Evolutionary conservation across 2,797 vertebrate species (phyloP), one percentile per base, ranked within the genome.

Genomic region (Morus bassanus): DNA sequence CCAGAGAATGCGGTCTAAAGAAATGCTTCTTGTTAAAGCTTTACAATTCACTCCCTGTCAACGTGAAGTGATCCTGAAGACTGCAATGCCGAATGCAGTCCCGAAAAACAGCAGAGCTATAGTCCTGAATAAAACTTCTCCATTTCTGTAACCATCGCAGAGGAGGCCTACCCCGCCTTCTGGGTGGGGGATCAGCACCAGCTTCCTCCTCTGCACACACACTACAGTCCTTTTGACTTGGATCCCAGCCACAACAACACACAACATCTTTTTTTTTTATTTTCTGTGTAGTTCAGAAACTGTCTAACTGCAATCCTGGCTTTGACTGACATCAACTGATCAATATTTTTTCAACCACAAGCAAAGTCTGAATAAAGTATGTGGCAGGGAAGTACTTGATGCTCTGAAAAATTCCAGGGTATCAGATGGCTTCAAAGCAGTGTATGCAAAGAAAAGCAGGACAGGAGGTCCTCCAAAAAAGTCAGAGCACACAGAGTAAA

Each of bases 351-450:
- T 70, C 72, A 91, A 83, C 33, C 60, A 68, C 67, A 75, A 74
- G 69, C 30, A 30, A 87, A 80, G 63, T 13, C 48, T 76, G 89
- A 86, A 80, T 41, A 28, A 87, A 91, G 72, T n/a, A 86, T 3
- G 18, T 31, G 22, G 65, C 37, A 73, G 68, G 72, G 69, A 91
- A 91, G 67, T 3, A 27, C 87, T 59, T 79, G 75, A 91, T 68
- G 50, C 83, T 88, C 72, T 73, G 57, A 54, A 9, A 85, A 75
- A 48, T 90, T 93, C 31, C 73, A 82, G 46, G 53, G 60, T 77
- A 80, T 94, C 59, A 68, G 56, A 72, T 43, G 28, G 86, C 60
- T 97, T 96, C 79, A 88, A 93, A 91, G 91, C 23, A 45, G 33
- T 1, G 5, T 45, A 17, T 7, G 39, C 31, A 89, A 93, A 89